Evolutionary conservation across 2,797 vertebrate species (phyloP), one percentile per base, ranked within the genome.

Genomic region (Pseudotriccus pelzelni): DNA sequence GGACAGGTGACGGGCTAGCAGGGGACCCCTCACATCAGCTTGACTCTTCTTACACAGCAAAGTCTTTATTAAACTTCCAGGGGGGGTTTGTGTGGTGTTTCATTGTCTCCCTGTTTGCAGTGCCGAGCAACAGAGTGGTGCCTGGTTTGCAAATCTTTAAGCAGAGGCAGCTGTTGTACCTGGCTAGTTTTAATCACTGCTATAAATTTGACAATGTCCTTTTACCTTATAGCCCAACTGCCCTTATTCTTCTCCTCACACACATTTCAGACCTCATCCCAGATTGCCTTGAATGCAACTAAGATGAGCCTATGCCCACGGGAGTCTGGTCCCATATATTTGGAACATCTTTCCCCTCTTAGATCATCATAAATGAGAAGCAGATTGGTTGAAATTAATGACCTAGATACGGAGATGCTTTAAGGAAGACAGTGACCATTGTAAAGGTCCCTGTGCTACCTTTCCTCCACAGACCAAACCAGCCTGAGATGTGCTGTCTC

Each of bases 281-380:
- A 4, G 2, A 17, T 63, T 72, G 28, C 34, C 63, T 49, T 47
- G 24, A 72, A 50, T 0, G 0, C 47, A 63, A 37, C 27, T 1
- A 10, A 81, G 44, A 46, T 30, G 30, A 75, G 27, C 36, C 9
- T 15, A 37, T 2, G 3, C 49, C 47, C 22, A 4, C 6, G 28
- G 50, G 53, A 21, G 19, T 46, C 59, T 49, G 28, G 22, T 70
- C 22, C 41, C 23, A 3, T 27, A 10, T 12, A 14, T 79, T 28
- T 63, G n/a, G 56, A 47, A 59, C 32, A 50, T 19, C 21, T 17
- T 47, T 12, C 39, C n/a, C 36, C 17, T 37, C 74, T 73, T 46
- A 37, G 28, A 52, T 59, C 24, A 59, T 62, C 30, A n/a, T 17
- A 59, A 84, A 58, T 41, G 36, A 81, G 49, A 77, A 77, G 28